Evolutionary conservation across 2,888 invertebrate genomes (phyloP).

Genomic region (Elysia crispata): DNA sequence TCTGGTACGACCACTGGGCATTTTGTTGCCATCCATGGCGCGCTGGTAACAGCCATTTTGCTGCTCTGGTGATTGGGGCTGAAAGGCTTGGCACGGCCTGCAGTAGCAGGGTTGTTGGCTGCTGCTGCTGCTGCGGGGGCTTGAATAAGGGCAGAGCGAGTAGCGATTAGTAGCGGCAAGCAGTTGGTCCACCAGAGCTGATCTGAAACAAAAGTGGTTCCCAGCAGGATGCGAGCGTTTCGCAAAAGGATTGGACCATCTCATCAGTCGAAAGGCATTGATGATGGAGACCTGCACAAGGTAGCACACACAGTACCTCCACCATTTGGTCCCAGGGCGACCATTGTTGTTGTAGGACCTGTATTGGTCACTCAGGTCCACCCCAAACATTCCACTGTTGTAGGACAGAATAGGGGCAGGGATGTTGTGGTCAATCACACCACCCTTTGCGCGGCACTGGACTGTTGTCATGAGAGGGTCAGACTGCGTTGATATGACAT

Average conservation of each 20-base stretch:
- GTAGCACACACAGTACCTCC: constrained; percentile 45
- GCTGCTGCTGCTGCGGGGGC: no score
- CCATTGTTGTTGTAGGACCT: constrained; percentile 46
- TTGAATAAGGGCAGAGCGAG: neutral
- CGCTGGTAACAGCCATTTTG: constrained; percentile 33
- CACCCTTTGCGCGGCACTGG: neutral
- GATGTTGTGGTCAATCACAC: neutral
- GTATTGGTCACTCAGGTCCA: constrained; percentile 46
- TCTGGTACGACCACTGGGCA: constrained; percentile 12
- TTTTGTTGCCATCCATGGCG: neutral
- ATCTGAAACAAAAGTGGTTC: constrained; percentile 17
- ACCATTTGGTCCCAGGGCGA: constrained; percentile 41
- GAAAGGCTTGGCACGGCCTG: neutral
- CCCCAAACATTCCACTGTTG: constrained; percentile 42
- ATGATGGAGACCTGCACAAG: constrained; percentile 38
- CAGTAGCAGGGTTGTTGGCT: neutral
- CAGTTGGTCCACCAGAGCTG: neutral
- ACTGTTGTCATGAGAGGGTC: neutral
- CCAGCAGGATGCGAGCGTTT: neutral
- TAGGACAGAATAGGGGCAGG: constrained; percentile 20
- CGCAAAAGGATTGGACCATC: neutral
- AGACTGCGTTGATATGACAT: no score
- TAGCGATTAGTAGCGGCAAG: neutral
- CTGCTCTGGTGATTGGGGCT: neutral
- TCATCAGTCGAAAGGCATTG: constrained; percentile 42